These are phyloP conservation scores for Craterocephalus amniculus DNA, from an alignment of 2,797 vertebrate species.

Conservation along the genomic window DNA sequence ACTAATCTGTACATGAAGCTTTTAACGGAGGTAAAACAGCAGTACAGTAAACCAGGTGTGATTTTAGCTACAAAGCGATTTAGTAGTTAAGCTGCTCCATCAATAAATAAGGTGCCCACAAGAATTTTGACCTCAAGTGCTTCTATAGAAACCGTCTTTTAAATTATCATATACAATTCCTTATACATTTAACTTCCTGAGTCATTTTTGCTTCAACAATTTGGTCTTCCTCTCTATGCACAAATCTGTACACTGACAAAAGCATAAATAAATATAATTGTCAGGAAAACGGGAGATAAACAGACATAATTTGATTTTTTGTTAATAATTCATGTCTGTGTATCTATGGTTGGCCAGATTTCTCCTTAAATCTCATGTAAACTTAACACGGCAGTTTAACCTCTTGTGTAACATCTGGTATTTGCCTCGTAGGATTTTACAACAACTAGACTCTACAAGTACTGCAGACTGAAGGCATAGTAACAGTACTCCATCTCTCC, in stretches of 20 bases:
- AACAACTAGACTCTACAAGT: constrained; percentile 48
- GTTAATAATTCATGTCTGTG: constrained; percentile 6
- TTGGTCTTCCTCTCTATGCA: constrained; percentile 60
- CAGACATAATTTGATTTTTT: constrained; percentile 13
- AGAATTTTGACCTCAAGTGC: constrained; percentile 29
- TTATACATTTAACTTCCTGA: constrained; percentile 76
- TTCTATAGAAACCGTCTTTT: constrained; percentile 19
- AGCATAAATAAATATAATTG: constrained; percentile 50
- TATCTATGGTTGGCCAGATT: constrained; percentile 7
- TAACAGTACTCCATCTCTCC: constrained; percentile 56
- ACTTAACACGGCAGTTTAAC: constrained; percentile 42
- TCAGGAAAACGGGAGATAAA: constrained; percentile 11
- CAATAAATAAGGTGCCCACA: constrained; percentile 61
- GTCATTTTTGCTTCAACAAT: constrained; percentile 60
- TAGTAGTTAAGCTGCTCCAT: constrained; percentile 20
- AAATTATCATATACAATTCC: constrained; percentile 26
- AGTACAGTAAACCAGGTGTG: constrained; percentile 46
- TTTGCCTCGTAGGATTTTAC: constrained; percentile 28
- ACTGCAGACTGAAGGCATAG: constrained; percentile 78
- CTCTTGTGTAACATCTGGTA: constrained; percentile 16
- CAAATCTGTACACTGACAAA: constrained; percentile 39
- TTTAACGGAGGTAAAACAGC: constrained; percentile 57
- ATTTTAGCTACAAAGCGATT: constrained; percentile 36
- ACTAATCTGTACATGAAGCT: constrained; percentile 38
- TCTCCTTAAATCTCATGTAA: constrained; percentile 43